Base-by-base conservation (phyloP, 37 sponge, comb jelly and placozoan species). In the Beroe ovata region DNA sequence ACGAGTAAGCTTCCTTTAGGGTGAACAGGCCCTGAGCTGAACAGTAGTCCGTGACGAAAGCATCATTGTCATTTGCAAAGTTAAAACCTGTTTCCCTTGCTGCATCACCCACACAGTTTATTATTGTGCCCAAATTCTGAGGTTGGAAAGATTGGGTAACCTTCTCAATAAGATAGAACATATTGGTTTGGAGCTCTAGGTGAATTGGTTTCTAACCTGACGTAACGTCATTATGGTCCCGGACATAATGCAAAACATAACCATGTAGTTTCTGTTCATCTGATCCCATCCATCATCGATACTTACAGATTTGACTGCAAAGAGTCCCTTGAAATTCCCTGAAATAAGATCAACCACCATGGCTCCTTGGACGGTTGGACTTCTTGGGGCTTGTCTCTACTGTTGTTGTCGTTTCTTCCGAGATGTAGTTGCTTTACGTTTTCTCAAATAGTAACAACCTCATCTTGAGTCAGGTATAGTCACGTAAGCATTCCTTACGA, bases 121-220 rank as follows among this genome's bases (percentile, higher is more conserved):
- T 77, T 40, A 77, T 77, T 23, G 84, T 36, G 8, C 84, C 84
- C 41, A 77, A 77, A 77, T 77, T 77, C 84, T 77, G 84, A 77
- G 54, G 28, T 3, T 33, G 38, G 32, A 69, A 21, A 11, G 54
- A 11, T 47, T 47, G 11, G 11, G 6, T 47, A 16, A 16, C 6
- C 11, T 6, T 16, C 11, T 47, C 54, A 11, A 11, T 6, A 11
- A 16, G 11, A 47, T 47, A 47, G 11, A 47, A 16, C 6, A 47
- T 47, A 47, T 47, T 16, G 11, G 54, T 47, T 47, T 47, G 11
- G 11, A 16, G 11, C 54, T 16, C 6, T 47, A 47, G 6, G 11
- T 47, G 11, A 47, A 47, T 47, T 47, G 16, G 22, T 61, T 29
- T 26, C 47, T 77, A 11, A 77, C 84, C 54, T 77, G 84, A n/a